Base-by-base conservation (phyloP, 1,140 invertebrate genomes). In the Cotesia vestalis region DNA sequence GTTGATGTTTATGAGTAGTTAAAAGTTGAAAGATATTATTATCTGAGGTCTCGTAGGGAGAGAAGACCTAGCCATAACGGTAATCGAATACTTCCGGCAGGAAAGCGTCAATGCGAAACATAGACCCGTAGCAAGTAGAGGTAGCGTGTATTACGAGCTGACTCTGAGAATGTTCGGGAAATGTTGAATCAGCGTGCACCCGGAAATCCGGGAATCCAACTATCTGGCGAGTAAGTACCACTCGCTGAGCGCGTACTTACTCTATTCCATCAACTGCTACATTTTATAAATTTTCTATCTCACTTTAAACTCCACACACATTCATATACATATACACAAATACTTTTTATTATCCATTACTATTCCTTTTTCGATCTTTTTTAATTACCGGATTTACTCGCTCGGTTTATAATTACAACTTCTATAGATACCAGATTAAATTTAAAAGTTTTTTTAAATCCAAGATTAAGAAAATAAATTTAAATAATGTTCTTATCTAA, bases 1-100 rank as follows among this genome's bases (percentile, higher is more conserved):
- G 27, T 27, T 27, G 27, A 27, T 27, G 27, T 27, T 27, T 27
- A 27, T 27, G 27, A 27, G 27, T 27, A 27, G 27, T 27, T 27
- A 27, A 27, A 27, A 27, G 3, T 27, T 27, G 27, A 27, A 27
- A 27, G 1, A 27, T 27, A 27, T 27, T 27, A 27, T 27, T 27
- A 27, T 27, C 27, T 27, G 27, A 27, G 1, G 27, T 27, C 20
- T 20, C 5, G 9, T 59, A 27, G 4, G 4, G 8, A 20, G 17
- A 11, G 27, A 1, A 20, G 17, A 66, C 63, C 51, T 59, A 14
- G 36, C 61, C 62, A 63, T 35, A 64, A 20, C 17, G 73, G 71
- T 77, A 77, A 76, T 63, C 76, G 76, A 79, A 74, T 76, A 69
- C 64, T 78, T 78, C 76, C 78, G 72, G 73, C 66, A 73, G 66